These are phyloP conservation scores for Beroe ovata DNA, from an alignment of 37 sponge, comb jelly and placozoan species.

Conservation along the genomic window DNA sequence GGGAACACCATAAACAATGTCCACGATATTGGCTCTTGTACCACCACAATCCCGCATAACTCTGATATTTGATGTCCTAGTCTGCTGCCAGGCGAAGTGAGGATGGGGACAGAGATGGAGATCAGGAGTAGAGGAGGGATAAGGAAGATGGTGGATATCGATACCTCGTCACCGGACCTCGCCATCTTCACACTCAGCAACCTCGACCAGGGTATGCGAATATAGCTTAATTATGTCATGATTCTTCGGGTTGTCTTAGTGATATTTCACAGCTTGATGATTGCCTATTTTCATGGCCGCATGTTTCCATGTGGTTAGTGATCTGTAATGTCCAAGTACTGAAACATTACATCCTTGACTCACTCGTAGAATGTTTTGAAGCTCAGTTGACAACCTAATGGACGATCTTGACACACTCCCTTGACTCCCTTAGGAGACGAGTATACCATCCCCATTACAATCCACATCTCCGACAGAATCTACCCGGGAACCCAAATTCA, in stretches of 20 bases:
- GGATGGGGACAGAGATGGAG: conserved; percentile 5
- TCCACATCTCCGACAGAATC: conserved; percentile 55
- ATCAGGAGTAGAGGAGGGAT: conserved; percentile 12
- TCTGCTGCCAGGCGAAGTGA: not conserved
- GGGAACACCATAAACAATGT: too few relatives aligned
- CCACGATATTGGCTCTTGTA: too few relatives aligned
- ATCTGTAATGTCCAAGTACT: too few relatives aligned
- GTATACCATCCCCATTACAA: conserved; percentile 13
- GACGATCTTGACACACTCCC: not conserved
- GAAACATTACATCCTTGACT: too few relatives aligned
- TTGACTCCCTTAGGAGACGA: conserved; percentile 26
- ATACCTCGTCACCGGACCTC: not conserved
- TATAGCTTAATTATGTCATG: too few relatives aligned
- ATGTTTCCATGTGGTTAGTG: too few relatives aligned
- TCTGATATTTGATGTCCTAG: not conserved
- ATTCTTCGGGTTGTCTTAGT: too few relatives aligned
- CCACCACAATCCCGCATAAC: too few relatives aligned
- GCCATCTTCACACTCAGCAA: not conserved
- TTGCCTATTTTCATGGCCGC: too few relatives aligned
- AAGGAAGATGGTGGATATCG: conserved; percentile 19
- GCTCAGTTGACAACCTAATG: too few relatives aligned
- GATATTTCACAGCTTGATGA: too few relatives aligned
- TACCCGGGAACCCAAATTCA: conserved; percentile 39
- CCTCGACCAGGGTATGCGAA: not conserved
- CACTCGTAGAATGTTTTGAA: too few relatives aligned